Conservation (phyloP, 2,113 vertebrate genomes). For the Saguinus midas region DNA sequence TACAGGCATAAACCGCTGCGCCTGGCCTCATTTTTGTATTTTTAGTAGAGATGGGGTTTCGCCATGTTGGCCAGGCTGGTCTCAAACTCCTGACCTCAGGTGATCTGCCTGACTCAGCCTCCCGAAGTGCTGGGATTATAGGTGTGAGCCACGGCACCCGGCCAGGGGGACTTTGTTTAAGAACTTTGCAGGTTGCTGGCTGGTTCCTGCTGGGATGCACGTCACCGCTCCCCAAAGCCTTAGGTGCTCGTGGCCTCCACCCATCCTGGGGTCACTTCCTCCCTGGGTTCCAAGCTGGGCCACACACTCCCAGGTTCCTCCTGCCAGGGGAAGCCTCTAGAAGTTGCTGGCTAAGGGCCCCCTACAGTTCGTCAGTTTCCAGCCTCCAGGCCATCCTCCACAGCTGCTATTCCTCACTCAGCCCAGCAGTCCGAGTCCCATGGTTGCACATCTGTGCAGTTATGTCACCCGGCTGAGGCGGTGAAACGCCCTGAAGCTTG, state of each 20-base stretch:
- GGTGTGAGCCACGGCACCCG: no score
- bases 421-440: background rate
- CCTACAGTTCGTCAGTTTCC: background rate
- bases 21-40: no score
- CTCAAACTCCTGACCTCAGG: no score
- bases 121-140: no score
- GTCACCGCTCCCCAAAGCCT: no score
- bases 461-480: background rate
- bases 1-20: no score
- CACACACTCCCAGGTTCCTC: background rate
- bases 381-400: background rate
- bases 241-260: accelerated
- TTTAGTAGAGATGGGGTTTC: no score
- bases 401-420: background rate
- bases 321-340: background rate
- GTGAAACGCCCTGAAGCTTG: background rate
- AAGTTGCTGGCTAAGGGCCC: background rate
- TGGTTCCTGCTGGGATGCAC: background rate
- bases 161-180: no score
- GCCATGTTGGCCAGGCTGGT: no score
- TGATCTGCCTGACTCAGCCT: no score
- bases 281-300: background rate
- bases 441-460: background rate
- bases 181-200: background rate
- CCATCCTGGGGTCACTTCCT: background rate